These are phyloP conservation scores for Tetramorium parvispinum DNA, from an alignment of 1,140 invertebrate genomes.

Conservation along the genomic window DNA sequence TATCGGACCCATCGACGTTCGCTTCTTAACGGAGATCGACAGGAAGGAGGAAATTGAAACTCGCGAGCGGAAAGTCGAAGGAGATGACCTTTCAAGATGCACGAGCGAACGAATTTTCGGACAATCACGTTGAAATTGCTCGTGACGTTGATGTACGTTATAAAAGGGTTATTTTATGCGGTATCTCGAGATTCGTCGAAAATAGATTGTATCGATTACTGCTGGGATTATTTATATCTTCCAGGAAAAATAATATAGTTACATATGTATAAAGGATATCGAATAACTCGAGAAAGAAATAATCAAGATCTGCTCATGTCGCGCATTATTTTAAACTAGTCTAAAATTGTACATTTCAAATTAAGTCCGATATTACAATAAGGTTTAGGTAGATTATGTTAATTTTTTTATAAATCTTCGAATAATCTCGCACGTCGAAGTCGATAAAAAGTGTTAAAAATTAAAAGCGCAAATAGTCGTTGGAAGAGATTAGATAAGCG, in stretches of 20 bases:
- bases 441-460: neutral
- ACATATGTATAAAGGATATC: neutral
- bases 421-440: neutral
- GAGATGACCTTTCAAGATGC: slow-evolving; percentile 31
- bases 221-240: neutral
- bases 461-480: neutral
- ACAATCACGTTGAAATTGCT: slow-evolving; percentile 12
- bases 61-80: slow-evolving; percentile 14
- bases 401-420: neutral
- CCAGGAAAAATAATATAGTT: neutral
- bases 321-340: neutral
- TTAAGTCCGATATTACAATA: neutral
- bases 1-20: neutral
- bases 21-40: neutral
- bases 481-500: neutral
- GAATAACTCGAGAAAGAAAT: neutral
- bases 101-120: slow-evolving; percentile 34
- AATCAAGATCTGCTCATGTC: neutral
- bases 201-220: neutral
- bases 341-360: neutral
- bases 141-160: slow-evolving; percentile 2
- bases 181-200: neutral
- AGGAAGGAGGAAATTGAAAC: slow-evolving; percentile 48
- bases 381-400: neutral
- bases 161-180: neutral